Base-by-base conservation (phyloP, 2,888 invertebrate species). In the Laspeyria flexula region DNA sequence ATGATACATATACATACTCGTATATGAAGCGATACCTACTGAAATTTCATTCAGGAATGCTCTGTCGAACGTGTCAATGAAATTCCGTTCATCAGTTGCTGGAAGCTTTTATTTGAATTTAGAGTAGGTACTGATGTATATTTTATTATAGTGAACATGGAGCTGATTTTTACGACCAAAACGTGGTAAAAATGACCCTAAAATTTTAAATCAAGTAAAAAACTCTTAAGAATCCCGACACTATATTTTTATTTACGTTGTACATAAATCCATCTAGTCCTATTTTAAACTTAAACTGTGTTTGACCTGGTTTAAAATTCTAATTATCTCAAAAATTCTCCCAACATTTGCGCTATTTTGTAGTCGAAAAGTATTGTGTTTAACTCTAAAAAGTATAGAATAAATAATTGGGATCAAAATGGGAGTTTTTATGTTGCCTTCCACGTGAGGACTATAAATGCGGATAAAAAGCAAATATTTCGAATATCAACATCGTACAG, bases 401-500 rank as follows among this genome's bases (percentile, higher is more conserved):
- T 50, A 44, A 25, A 44, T 44, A 47, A 58, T 58, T 30, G 18
- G 3, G 34, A 10, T 38, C 31, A 30, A 25, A 1, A 7, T 48
- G 18, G 25, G 5, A 2, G 0, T 9, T 37, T 40, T 46, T 42
- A 34, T 49, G 40, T 54, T 54, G 61, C 51, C n/a, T 44, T 60
- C 65, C 64, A 61, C 64, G 64, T 57, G 43, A 25, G 30, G 30
- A 43, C 44, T 43, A 54, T 64, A 64, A 64, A 64, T 64, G 60
- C 37, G 49, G 48, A 60, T 64, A 57, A 60, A 64, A 57, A 54
- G 54, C 56, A 41, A 47, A 52, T 64, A 60, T 64, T 60, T 60
- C 13, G 43, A 55, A 43, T 63, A 60, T 35, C 25, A 60, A 57
- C 46, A 54, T 30, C 25, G 38, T 34, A 54, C 41, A 53, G 12